Conservation (phyloP, 1,140 invertebrate species). For the Probaryconus sp. region DNA sequence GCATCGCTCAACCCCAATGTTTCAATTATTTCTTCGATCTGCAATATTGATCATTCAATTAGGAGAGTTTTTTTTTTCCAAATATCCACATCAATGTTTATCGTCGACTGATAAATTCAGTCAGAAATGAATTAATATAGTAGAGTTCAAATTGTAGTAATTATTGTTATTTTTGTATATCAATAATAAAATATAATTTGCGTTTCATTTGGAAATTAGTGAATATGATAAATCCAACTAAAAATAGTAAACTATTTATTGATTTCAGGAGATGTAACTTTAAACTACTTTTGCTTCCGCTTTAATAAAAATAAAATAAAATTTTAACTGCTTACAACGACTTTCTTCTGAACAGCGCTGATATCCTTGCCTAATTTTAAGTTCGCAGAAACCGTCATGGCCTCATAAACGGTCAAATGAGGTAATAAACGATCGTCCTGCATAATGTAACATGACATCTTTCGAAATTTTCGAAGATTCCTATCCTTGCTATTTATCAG, state of each 20-base stretch:
- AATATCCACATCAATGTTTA: constrained; percentile 1
- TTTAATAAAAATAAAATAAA: constrained; percentile 60
- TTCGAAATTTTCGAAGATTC: constrained; percentile 90
- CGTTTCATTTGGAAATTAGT: too few relatives aligned
- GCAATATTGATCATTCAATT: not conserved
- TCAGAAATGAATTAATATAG: too few relatives aligned
- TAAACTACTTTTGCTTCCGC: too few relatives aligned
- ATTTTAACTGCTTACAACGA: constrained; percentile 77
- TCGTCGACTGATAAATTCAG: not conserved
- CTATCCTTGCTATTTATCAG: constrained; percentile 91
- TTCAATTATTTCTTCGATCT: constrained; percentile 90
- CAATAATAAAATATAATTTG: too few relatives aligned
- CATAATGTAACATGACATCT: constrained; percentile 97
- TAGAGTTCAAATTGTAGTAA: too few relatives aligned
- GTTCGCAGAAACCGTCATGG: constrained; percentile 94
- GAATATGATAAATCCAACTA: too few relatives aligned
- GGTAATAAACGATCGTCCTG: constrained; percentile 95
- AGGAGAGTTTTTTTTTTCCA: not conserved
- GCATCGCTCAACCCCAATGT: constrained; percentile 86
- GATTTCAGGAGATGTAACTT: too few relatives aligned
- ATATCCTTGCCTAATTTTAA: constrained; percentile 93
- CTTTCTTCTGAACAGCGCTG: constrained; percentile 84
- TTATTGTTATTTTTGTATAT: too few relatives aligned
- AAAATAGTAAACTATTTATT: too few relatives aligned
- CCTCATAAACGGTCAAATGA: constrained; percentile 92